Percentiles rank a stretch among this genome's conserved stretches.
phyloP scores from a whole-genome alignment of 1,140 invertebrate genomes.

The Papilio xuthus region DNA sequence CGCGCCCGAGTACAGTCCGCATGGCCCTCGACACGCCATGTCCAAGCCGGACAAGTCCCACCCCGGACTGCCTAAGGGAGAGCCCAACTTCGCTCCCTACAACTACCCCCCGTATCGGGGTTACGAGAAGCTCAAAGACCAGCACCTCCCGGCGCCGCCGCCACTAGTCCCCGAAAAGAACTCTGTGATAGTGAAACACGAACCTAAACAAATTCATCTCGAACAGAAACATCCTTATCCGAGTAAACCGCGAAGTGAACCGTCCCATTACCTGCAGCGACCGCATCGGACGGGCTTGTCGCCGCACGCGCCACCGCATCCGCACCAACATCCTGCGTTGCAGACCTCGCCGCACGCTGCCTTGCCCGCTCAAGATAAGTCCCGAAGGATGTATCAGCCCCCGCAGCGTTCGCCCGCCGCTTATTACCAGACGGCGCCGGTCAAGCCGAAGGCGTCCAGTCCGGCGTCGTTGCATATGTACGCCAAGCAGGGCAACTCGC shows the following conservation, averaged over 20 bases:
- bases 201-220: conserved; percentile 83
- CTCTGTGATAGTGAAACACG: conserved; percentile 90
- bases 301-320: conserved; percentile 76
- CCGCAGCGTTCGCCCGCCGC: conserved; percentile 86
- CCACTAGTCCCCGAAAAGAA: conserved; percentile 86
- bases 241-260: conserved; percentile 83
- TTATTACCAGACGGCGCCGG: conserved; percentile 80
- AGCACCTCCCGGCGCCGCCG: conserved; percentile 83
- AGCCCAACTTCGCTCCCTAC: conserved; percentile 88
- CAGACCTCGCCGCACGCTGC: conserved; percentile 82
- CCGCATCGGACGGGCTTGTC: conserved; percentile 84
- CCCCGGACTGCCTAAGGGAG: conserved; percentile 85
- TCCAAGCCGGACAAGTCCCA: conserved; percentile 84
- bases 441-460: conserved; percentile 89
- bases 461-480: conserved; percentile 91
- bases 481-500: conserved; percentile 85
- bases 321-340: conserved; percentile 79
- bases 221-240: conserved; percentile 84
- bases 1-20: conserved; percentile 62
- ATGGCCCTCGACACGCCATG: conserved; percentile 56
- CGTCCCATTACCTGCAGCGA: conserved; percentile 84
- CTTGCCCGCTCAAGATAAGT: conserved; percentile 83
- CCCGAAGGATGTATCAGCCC: conserved; percentile 87
- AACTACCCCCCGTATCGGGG: conserved; percentile 79
- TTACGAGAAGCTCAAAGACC: conserved; percentile 81